Percentiles rank a stretch among this genome's conserved stretches.
Evolutionary conservation across 2,797 vertebrate genomes (phyloP).

Genomic region (Spinibarbus caldwelli): DNA sequence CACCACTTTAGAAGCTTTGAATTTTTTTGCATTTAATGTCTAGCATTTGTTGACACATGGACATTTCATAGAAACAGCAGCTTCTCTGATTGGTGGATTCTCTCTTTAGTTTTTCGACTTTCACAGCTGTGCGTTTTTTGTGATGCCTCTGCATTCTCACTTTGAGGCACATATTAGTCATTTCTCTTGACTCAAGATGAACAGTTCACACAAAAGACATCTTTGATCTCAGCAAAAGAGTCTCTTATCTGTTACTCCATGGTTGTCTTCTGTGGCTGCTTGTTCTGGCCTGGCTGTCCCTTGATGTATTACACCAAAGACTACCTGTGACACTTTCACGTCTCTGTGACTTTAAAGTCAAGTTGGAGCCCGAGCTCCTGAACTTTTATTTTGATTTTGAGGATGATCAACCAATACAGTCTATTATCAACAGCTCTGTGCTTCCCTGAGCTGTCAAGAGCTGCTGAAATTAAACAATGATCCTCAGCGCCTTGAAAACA

Average conservation of each 20-base stretch:
- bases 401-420: slow-evolving; percentile 25
- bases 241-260: slow-evolving; percentile 28
- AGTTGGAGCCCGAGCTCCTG: slow-evolving; percentile 17
- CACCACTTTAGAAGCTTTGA: not conserved
- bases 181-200: slow-evolving; percentile 21
- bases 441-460: slow-evolving; percentile 37
- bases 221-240: slow-evolving; percentile 15
- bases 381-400: slow-evolving; percentile 29
- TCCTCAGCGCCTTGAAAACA: slow-evolving; percentile 1
- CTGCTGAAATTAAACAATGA: slow-evolving; percentile 37
- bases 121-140: not conserved
- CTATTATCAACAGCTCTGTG: slow-evolving; percentile 34
- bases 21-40: not conserved
- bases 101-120: not conserved
- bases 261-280: slow-evolving; percentile 26
- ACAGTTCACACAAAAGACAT: slow-evolving; percentile 27
- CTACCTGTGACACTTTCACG: slow-evolving; percentile 36
- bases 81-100: not conserved
- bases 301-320: slow-evolving; percentile 42
- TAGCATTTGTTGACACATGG: not conserved
- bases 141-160: not conserved
- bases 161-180: slow-evolving; percentile 17
- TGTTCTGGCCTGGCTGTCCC: slow-evolving; percentile 35
- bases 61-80: not conserved
- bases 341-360: slow-evolving; percentile 36